These are phyloP conservation scores for Megaustenia siamemsis DNA, from an alignment of 2,888 invertebrate genomes.

Conservation along the genomic window DNA sequence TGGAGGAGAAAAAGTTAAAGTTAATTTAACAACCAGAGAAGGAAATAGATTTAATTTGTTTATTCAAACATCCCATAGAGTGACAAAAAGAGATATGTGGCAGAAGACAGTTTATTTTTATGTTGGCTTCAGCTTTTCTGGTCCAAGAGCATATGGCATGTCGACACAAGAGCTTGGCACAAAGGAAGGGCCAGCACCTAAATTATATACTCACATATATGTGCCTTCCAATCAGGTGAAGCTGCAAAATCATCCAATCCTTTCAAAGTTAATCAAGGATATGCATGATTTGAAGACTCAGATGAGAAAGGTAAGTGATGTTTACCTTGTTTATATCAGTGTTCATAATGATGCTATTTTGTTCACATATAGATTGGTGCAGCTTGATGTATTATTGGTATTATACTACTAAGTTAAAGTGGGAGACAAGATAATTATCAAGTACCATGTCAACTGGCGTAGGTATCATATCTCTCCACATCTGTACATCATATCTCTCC, in stretches of 20 bases:
- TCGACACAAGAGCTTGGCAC: conserved; percentile 51
- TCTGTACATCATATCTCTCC: too few relatives aligned
- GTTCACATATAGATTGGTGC: not conserved
- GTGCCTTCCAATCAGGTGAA: not conserved
- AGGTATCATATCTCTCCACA: too few relatives aligned
- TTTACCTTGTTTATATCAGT: not conserved
- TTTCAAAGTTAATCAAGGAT: not conserved
- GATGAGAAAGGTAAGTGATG: not conserved
- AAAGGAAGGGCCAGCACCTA: not conserved
- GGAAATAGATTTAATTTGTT: conserved; percentile 55
- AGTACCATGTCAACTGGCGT: too few relatives aligned
- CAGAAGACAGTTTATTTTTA: conserved; percentile 67
- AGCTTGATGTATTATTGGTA: not conserved
- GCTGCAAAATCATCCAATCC: not conserved
- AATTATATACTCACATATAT: not conserved
- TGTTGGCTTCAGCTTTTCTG: conserved; percentile 67
- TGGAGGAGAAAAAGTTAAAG: conserved; percentile 59
- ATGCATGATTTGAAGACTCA: not conserved
- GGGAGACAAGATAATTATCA: not conserved
- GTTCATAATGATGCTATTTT: not conserved
- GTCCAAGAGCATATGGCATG: conserved; percentile 66
- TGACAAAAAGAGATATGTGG: conserved; percentile 60
- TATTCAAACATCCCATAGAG: conserved; percentile 63
- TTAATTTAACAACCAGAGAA: conserved; percentile 54
- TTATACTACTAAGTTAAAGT: not conserved